These are phyloP conservation scores for Catharus ustulatus DNA, from an alignment of 2,797 vertebrate species.

Conservation along the genomic window DNA sequence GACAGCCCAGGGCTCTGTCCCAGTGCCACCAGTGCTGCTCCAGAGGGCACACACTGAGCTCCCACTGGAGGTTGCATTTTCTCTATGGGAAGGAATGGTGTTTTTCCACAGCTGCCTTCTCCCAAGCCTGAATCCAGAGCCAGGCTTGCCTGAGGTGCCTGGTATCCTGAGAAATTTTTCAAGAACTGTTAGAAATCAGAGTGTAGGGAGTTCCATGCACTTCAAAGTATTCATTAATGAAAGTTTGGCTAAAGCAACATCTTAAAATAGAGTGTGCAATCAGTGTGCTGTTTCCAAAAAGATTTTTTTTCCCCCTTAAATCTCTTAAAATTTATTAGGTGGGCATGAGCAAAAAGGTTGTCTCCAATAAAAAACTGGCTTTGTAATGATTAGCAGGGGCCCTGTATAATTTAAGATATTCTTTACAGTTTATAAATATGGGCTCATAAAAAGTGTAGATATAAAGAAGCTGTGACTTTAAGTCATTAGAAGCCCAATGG, in stretches of 20 bases:
- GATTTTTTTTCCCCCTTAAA: neutral
- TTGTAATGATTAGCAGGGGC: slow-evolving; percentile 73
- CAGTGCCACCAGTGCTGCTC: neutral
- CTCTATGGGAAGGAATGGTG: neutral
- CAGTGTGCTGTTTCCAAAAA: slow-evolving; percentile 9
- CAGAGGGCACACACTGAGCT: neutral
- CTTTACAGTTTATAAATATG: slow-evolving; percentile 82
- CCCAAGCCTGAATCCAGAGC: neutral
- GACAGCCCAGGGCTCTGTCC: neutral
- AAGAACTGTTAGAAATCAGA: neutral
- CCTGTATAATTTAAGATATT: slow-evolving; percentile 80
- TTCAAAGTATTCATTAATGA: slow-evolving; percentile 40
- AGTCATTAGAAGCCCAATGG: slow-evolving; percentile 88
- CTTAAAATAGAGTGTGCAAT: slow-evolving; percentile 48
- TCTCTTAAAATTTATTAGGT: slow-evolving; percentile 60
- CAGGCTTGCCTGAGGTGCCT: neutral
- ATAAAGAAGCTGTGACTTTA: slow-evolving; percentile 84
- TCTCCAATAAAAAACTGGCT: slow-evolving; percentile 54
- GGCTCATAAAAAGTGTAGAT: slow-evolving; percentile 76
- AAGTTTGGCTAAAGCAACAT: slow-evolving; percentile 25
- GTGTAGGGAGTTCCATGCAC: neutral
- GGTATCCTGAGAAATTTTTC: neutral
- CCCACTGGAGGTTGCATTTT: neutral
- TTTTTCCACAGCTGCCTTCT: neutral
- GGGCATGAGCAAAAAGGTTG: slow-evolving; percentile 53